These are phyloP conservation scores for Helobdella robusta DNA, from an alignment of 2,888 invertebrate species.

Conservation along the genomic window DNA sequence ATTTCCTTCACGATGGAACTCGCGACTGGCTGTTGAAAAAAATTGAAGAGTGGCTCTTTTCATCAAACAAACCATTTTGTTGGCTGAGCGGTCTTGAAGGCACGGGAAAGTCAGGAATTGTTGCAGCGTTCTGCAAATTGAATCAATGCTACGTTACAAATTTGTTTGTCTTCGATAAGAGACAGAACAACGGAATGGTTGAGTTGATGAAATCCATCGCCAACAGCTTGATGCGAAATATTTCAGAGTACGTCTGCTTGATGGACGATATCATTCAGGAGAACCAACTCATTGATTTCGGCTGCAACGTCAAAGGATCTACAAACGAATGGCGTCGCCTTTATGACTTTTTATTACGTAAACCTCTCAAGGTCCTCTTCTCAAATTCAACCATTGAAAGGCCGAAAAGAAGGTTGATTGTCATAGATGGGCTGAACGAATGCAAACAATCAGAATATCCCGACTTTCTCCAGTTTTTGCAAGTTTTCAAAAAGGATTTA, in stretches of 20 bases:
- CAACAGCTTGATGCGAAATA: slow-evolving; percentile 21
- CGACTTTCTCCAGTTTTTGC: slow-evolving; percentile 11
- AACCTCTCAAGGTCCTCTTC: slow-evolving; percentile 11
- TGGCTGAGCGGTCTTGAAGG: slow-evolving; percentile 19
- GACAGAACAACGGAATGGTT: slow-evolving; percentile 12
- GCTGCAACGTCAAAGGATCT: neutral
- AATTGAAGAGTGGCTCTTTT: slow-evolving; percentile 19
- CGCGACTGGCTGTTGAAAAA: slow-evolving; percentile 16
- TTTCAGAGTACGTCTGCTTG: slow-evolving; percentile 22
- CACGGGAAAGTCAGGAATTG: slow-evolving; percentile 6
- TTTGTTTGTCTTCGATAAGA: slow-evolving; percentile 16
- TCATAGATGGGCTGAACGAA: slow-evolving; percentile 15
- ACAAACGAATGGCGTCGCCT: slow-evolving; percentile 10
- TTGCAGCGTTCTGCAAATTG: slow-evolving; percentile 19
- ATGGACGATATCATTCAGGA: slow-evolving; percentile 24
- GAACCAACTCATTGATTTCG: neutral
- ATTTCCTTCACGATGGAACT: slow-evolving; percentile 21
- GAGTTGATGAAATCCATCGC: slow-evolving; percentile 20
- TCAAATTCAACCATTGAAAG: slow-evolving; percentile 1
- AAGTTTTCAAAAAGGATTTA: slow-evolving; percentile 16
- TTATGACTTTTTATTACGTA: slow-evolving; percentile 17
- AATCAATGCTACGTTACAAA: slow-evolving; percentile 22
- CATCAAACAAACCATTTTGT: slow-evolving; percentile 7
- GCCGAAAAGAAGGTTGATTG: slow-evolving; percentile 5
- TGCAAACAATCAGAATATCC: slow-evolving; percentile 12